Evolutionary conservation across 2,113 vertebrate genomes (phyloP), one percentile per base, ranked within the genome.

Genomic region (Vombatus ursinus): DNA sequence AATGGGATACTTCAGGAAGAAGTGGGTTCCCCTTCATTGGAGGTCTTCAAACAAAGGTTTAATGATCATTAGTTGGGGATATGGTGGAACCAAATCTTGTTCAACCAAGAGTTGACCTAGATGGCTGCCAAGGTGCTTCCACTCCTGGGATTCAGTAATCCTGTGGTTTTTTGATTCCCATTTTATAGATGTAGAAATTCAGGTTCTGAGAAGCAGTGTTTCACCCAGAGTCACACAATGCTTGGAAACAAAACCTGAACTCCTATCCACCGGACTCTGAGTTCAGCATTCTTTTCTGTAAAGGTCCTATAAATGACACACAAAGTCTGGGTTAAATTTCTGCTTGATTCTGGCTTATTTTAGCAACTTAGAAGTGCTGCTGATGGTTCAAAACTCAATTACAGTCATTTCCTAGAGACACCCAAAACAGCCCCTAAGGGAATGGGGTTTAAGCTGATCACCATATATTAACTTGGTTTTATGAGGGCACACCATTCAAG

Each of bases 391-490:
- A 96, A 97, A 97, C 96, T 96, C 95, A 97, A 68, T 97, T 96
- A 96, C 90, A 89, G 90, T 89, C 61, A n/a, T 96, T 3, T 16
- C 93, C 94, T 97, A 97, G 94, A 95, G 96, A 96, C 61, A 97
- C n/a, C 68, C 68, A 22, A 84, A 14, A 94, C 95, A 93, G 92
- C 92, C 91, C 95, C 93, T 95, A 94, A 91, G 96, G 95, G 92
- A 92, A 94, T 92, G 90, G 92, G 93, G 94, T 95, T 96, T 91
- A 90, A 94, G 89, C 89, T 90, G 93, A 95, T 96, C 90, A 96
- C 93, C 84, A 93, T 97, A 96, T 97, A 97, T 97, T 96, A 96
- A 91, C 91, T 96, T 97, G 96, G 96, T 94, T 95, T 97, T 94
- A 94, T 95, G 92, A 97, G 96, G 93, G 92, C 92, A 93, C 96